These are phyloP conservation scores for Sebastolobus alascanus DNA, from an alignment of 2,797 vertebrate species.

Conservation along the genomic window DNA sequence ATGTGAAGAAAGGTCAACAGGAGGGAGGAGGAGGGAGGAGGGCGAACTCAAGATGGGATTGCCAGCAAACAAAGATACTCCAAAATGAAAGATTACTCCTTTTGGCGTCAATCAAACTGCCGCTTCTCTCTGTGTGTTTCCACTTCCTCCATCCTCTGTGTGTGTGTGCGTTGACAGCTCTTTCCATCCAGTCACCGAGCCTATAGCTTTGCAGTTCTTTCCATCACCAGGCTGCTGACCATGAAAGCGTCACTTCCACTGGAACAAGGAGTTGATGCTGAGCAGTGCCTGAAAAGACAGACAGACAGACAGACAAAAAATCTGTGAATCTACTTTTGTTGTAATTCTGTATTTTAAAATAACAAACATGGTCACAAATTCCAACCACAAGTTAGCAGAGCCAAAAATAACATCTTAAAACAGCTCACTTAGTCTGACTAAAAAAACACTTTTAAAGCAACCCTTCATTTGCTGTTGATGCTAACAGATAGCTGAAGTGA, in stretches of 20 bases:
- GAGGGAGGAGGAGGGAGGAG: not conserved
- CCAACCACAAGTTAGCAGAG: not conserved
- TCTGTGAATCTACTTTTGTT: too few species aligned
- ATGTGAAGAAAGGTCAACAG: constrained; percentile 23
- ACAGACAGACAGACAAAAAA: constrained; percentile 5
- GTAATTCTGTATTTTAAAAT: not conserved
- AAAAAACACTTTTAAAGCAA: constrained; percentile 4
- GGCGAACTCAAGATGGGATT: not conserved
- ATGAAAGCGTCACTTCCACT: constrained; percentile 38
- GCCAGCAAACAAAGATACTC: constrained; percentile 9
- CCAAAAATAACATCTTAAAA: not conserved
- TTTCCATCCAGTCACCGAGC: constrained; percentile 53
- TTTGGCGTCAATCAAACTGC: constrained; percentile 43
- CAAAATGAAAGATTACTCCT: constrained; percentile 37
- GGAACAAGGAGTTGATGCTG: not conserved
- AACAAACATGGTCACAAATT: not conserved
- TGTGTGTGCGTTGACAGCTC: constrained; percentile 30
- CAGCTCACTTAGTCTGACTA: not conserved
- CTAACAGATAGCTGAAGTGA: not conserved
- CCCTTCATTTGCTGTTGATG: not conserved
- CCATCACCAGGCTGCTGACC: constrained; percentile 60
- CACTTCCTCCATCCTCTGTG: constrained; percentile 71
- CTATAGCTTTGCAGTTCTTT: constrained; percentile 65
- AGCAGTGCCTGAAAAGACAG: constrained; percentile 20
- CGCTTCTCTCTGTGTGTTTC: constrained; percentile 40